These are phyloP conservation scores for Dynastes maya DNA, from an alignment of 2,888 invertebrate species.

Conservation along the genomic window DNA sequence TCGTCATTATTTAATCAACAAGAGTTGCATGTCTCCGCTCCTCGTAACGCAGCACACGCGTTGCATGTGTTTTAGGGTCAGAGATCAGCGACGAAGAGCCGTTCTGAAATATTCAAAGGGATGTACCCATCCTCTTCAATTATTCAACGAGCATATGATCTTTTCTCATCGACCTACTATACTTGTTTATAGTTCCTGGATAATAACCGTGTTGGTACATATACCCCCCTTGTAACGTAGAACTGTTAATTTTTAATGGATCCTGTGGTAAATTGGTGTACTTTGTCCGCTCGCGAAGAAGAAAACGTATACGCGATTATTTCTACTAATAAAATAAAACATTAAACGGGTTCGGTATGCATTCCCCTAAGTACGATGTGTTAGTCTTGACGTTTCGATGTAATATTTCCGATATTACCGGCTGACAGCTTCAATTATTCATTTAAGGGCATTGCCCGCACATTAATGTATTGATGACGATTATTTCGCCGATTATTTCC, in stretches of 20 bases:
- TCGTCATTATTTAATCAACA: conserved; percentile 34
- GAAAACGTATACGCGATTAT: conserved; percentile 1
- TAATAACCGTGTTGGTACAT: conserved; percentile 46
- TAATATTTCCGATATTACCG: conserved; percentile 2
- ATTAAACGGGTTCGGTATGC: conserved; percentile 8
- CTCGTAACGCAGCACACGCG: conserved; percentile 2
- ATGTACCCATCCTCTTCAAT: conserved; percentile 45
- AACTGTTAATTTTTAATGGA: conserved; percentile 33
- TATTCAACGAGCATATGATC: conserved; percentile 46
- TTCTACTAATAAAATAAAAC: conserved; percentile 38
- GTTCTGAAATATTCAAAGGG: conserved; percentile 53
- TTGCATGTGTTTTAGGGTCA: conserved; percentile 53
- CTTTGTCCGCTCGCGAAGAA: background rate
- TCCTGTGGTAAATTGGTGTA: background rate
- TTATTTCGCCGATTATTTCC: conserved; percentile 25
- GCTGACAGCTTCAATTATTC: conserved; percentile 13
- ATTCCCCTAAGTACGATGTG: conserved; percentile 16
- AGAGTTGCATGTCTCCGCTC: conserved; percentile 36
- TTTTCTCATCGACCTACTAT: conserved; percentile 44
- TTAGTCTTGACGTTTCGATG: conserved; percentile 11
- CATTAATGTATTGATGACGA: conserved; percentile 33
- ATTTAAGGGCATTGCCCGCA: conserved; percentile 24
- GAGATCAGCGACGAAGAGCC: conserved; percentile 51
- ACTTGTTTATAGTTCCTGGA: conserved; percentile 50
- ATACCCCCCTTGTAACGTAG: conserved; percentile 22